Base-by-base conservation (phyloP, 2,888 invertebrate species). In the Cecidostiba fungosa region DNA sequence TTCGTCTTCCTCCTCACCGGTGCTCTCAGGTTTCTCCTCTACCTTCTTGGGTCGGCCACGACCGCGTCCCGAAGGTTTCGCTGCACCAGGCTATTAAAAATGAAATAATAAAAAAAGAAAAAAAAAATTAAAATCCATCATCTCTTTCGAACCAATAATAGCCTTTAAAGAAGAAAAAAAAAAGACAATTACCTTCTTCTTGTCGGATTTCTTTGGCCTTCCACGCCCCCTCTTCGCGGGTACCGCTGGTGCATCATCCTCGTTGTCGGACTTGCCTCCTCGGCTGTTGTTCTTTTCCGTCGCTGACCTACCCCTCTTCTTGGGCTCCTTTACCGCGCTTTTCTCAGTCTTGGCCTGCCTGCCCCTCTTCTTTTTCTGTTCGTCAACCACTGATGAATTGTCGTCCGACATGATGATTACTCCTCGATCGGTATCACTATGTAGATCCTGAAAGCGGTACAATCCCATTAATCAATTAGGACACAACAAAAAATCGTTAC, bases 281-380 rank as follows among this genome's bases (percentile, higher is more conserved):
- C 92, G 90, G 19, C 90, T 89, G 85, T 91, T 93, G 86, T 92
- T 93, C 86, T 93, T 92, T 81, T 93, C 92, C 3, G 89, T 89
- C 1, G 91, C 79, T 23, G 92, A 89, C 82, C 93, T 91, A 73
- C 93, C 93, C 86, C 93, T 90, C 80, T 93, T 93, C 88, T 93
- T 93, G 0, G 93, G 88, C 85, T 93, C 93, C 88, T 93, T 93
- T 3, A 89, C 91, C n/a, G 89, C 89, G 87, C 87, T 90, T 23
- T 90, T 89, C 3, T 90, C 90, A 66, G 89, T 88, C 88, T 93
- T 93, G 32, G 93, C 87, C 12, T 93, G 93, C 43, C 93, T 91
- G 3, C 93, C 93, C 50, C 93, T 90, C 87, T 93, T 93, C 89
- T 93, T 94, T 90, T 94, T 94, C 88, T 92, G 92, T 84, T 94